Evolutionary conservation across 2,888 invertebrate genomes (phyloP), one percentile per base, ranked within the genome.

Genomic region (Lepidocyrtinus sp.): DNA sequence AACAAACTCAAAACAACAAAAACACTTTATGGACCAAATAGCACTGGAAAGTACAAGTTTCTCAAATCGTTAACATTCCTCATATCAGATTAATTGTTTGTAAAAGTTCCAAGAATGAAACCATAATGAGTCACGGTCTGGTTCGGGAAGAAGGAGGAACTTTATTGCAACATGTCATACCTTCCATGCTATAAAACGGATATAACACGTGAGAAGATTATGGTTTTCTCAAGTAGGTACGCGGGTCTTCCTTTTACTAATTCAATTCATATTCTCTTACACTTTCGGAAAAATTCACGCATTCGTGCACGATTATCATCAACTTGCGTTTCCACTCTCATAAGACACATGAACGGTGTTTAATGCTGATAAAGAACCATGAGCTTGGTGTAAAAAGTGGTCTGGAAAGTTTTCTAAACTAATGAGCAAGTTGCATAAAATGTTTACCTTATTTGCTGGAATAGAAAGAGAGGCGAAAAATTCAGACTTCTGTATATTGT

Each of bases 341-440:
- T 59, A 59, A 59, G 59, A 59, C 59, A 59, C 59, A n/a, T n/a
- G n/a, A n/a, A n/a, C n/a, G n/a, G 21, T 21, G 17, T 12, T n/a
- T 12, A 50, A 36, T 36, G 5, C 36, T 36, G 12, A 12, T 36
- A n/a, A n/a, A n/a, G 36, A 36, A 36, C 12, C 12, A 36, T 59
- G 55, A 15, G 7, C 17, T 55, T n/a, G 55, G 55, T 12, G n/a
- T 55, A n/a, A 15, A 55, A 59, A 36, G 36, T 36, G 36, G 21
- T n/a, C 59, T 59, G 59, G 59, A 59, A 50, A 59, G n/a, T 2
- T 21, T 3, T 59, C 21, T 15, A 59, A 21, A 21, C 22, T 59
- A 59, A 59, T 59, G 59, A 59, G 59, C 59, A 59, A 59, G 22
- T 9, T 59, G 59, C 59, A 59, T n/a, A n/a, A n/a, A n/a, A n/a